Conservation (phyloP, 37 sponge, comb jelly and placozoan species). For the Cladorhizidae sp. region DNA sequence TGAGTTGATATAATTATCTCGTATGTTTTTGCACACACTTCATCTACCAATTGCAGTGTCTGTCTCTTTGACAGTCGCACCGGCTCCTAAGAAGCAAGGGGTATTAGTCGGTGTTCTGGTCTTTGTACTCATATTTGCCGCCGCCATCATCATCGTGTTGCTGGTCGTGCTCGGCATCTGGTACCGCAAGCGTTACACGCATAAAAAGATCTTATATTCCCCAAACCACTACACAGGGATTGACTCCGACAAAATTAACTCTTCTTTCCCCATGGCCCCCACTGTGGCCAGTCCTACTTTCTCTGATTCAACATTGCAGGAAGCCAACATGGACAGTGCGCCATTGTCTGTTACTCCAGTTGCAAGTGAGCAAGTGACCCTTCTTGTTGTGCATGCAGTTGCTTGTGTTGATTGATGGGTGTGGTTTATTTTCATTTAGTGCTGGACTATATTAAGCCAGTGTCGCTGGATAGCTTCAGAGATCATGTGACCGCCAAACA, state of each 20-base stretch:
- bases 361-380: not conserved
- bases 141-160: not conserved
- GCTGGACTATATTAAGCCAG: conserved; percentile 37
- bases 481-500: conserved; percentile 71
- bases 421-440: conserved; percentile 8
- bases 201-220: not conserved
- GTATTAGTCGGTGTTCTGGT: no score
- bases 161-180: not conserved
- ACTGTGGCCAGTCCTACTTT: not conserved
- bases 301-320: not conserved
- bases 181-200: not conserved
- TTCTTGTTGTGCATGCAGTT: not conserved
- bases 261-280: not conserved
- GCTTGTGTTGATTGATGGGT: not conserved
- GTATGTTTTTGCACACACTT: no score
- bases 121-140: no score
- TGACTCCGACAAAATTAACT: not conserved
- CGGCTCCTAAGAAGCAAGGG: not conserved
- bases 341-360: not conserved
- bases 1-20: no score
- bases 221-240: not conserved
- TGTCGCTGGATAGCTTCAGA: conserved; percentile 58
- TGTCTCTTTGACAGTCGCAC: not conserved
- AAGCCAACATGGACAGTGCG: not conserved
- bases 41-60: no score